Evolutionary conservation across 2,888 invertebrate species (phyloP).

Genomic region (Gryllus longicercus): DNA sequence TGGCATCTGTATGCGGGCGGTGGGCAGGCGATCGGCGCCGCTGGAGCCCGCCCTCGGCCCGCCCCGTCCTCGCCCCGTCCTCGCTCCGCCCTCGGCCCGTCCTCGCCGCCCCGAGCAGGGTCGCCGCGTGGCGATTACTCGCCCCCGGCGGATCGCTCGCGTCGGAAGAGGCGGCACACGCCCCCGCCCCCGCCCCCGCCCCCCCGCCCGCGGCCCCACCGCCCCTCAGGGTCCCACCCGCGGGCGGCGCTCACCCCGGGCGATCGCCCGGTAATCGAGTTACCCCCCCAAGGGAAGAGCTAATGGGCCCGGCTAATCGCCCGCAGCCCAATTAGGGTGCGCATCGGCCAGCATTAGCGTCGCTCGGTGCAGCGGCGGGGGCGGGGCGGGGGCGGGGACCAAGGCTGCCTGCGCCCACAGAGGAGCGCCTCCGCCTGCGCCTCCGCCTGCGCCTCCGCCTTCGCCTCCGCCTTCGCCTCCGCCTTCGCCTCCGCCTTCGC

Average conservation of each 20-base stretch:
- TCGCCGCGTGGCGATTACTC: background rate
- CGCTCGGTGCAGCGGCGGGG: background rate
- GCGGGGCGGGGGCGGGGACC: background rate
- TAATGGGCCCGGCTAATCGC: conserved; percentile 17
- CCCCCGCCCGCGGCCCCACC: background rate
- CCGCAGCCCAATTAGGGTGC: conserved; percentile 8
- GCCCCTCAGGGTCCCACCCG: background rate
- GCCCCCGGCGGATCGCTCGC: background rate
- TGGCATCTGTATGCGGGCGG: too few species aligned
- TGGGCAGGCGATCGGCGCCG: too few species aligned
- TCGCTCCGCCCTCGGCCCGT: too few species aligned
- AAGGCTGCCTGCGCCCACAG: background rate
- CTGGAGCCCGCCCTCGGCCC: too few species aligned
- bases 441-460: too few species aligned
- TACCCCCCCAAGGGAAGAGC: conserved; percentile 17
- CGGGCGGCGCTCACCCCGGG: conserved; percentile 12
- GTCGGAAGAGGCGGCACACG: background rate
- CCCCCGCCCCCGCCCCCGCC: conserved; percentile 18
- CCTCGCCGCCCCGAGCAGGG: too few species aligned
- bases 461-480: too few species aligned
- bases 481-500: too few species aligned
- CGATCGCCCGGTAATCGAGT: conserved; percentile 8
- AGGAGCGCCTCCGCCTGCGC: too few species aligned
- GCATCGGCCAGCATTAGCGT: background rate
- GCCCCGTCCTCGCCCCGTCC: too few species aligned